A percentile compares a stretch with the other conserved stretches of the same genome.
These are phyloP conservation scores for Drosophila mercatorum DNA, from an alignment of 2,888 invertebrate genomes.

Conservation along the genomic window DNA sequence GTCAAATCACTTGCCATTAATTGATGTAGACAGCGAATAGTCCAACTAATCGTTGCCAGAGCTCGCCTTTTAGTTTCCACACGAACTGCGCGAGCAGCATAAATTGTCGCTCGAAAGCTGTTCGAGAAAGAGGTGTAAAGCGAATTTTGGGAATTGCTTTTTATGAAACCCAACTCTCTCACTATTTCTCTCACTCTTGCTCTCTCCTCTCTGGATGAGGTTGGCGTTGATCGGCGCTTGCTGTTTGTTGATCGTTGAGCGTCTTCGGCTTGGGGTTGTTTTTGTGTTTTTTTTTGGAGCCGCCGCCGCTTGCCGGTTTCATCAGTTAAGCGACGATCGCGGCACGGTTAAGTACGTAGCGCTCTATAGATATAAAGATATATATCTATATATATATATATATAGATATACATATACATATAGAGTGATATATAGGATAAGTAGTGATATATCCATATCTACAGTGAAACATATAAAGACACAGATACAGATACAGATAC, in stretches of 20 bases:
- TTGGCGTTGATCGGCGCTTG: constrained; percentile 6
- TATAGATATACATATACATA: neutral
- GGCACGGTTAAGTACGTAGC: constrained; percentile 70
- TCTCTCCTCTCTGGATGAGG: constrained; percentile 10
- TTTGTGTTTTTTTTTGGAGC: constrained; percentile 23
- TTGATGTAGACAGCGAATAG: constrained; percentile 17
- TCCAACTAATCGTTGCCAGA: constrained; percentile 12
- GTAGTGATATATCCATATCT: too few relatives aligned
- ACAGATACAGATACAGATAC: too few relatives aligned
- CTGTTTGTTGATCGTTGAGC: constrained; percentile 37
- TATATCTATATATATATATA: constrained; percentile 1
- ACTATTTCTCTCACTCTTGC: neutral
- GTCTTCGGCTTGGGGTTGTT: constrained; percentile 65
- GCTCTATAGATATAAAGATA: constrained; percentile 7
- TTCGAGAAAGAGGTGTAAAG: constrained; percentile 11
- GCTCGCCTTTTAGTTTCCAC: constrained; percentile 3
- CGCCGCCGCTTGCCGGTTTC: constrained; percentile 51
- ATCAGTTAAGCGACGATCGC: constrained; percentile 81
- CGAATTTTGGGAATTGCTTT: constrained; percentile 8
- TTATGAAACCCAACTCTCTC: constrained; percentile 8
- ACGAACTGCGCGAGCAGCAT: neutral
- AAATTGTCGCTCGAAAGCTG: constrained; percentile 2
- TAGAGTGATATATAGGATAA: too few relatives aligned
- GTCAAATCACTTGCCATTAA: constrained; percentile 48
- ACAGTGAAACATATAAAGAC: too few relatives aligned